Base-by-base conservation (phyloP, 1,140 invertebrate genomes). In the Cyrtorhinus lividipennis region DNA sequence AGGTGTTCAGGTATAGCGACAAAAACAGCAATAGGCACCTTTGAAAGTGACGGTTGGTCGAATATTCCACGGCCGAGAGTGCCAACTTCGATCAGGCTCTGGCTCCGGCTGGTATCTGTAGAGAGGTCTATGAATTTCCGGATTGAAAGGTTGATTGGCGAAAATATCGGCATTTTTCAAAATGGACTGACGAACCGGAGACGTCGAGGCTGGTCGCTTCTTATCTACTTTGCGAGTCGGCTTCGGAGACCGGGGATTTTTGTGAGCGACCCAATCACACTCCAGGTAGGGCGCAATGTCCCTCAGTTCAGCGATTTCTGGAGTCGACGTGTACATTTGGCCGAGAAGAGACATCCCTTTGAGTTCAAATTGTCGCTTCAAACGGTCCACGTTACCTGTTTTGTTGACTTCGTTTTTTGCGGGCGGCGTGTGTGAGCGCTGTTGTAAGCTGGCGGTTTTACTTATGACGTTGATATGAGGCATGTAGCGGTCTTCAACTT, bases 401-500 rank as follows among this genome's bases (percentile, higher is more conserved):
- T 59, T 48, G 20, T 48, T 56, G 1, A 57, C 23, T 74, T 64
- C 73, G 69, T 20, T 73, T 64, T 61, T 63, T 1, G 64, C 66
- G 59, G 65, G 73, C 22, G 71, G 67, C 53, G 70, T 63, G 2
- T 65, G 68, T 5, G 77, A 74, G 23, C 66, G 58, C 15, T 70
- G 66, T 46, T 85, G 82, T 38, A 92, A 71, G 2, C 81, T 78
- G 0, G 86, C 88, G 23, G 86, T 81, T 73, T 90, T 90, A 68
- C 87, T 90, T 66, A 91, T 91, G 1, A 92, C 82, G 69, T 92
- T 89, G 30, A 91, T 90, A 69, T 87, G 87, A 0, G 88, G 88
- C 86, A 92, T 89, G 56, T 82, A 82, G 2, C 87, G 77, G 69
- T 90, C 82, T 45, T 83, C 82, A 1, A 78, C 74, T n/a, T 79